A percentile compares a stretch with the other conserved stretches of the same genome.
Evolutionary conservation across 1,140 invertebrate species (phyloP).

Genomic region (Zaprionus ornatus): DNA sequence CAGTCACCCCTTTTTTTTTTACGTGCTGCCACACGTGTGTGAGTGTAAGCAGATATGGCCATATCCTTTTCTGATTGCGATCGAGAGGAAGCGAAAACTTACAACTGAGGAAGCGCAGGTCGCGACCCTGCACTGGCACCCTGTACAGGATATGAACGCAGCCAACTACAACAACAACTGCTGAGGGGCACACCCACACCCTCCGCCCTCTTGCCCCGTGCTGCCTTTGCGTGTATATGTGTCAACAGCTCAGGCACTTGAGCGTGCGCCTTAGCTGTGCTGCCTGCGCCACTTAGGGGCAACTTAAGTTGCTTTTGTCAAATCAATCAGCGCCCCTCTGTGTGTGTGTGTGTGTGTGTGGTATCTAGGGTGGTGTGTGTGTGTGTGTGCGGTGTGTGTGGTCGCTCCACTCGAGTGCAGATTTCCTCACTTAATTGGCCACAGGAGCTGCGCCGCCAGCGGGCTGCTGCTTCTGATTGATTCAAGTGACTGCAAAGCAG

Average conservation of each 20-base stretch:
- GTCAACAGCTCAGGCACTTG: constrained; percentile 65
- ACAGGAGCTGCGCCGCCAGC: constrained; percentile 16
- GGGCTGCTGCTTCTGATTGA: constrained; percentile 50
- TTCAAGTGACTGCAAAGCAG: constrained; percentile 47
- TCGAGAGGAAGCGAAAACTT: constrained; percentile 80
- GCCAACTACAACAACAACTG: constrained; percentile 20
- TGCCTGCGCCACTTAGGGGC: constrained; percentile 67
- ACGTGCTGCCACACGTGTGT: constrained; percentile 30
- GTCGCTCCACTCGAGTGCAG: constrained; percentile 59
- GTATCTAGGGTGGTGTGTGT: not conserved
- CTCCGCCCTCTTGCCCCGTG: not conserved
- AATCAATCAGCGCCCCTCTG: constrained; percentile 51
- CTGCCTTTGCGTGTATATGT: constrained; percentile 50
- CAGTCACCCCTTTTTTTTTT: constrained; percentile 50
- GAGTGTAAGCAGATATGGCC: constrained; percentile 74
- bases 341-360: not conserved
- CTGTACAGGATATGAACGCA: constrained; percentile 64
- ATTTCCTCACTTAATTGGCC: constrained; percentile 78
- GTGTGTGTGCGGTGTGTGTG: not conserved
- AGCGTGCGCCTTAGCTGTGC: constrained; percentile 45
- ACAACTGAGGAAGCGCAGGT: constrained; percentile 74
- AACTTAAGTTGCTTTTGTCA: constrained; percentile 63
- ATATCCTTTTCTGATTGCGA: constrained; percentile 77
- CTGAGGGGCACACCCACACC: constrained; percentile 58
- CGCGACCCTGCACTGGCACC: constrained; percentile 12